These are phyloP conservation scores for Mormyrus lacerda DNA, from an alignment of 2,113 vertebrate genomes.

Conservation along the genomic window DNA sequence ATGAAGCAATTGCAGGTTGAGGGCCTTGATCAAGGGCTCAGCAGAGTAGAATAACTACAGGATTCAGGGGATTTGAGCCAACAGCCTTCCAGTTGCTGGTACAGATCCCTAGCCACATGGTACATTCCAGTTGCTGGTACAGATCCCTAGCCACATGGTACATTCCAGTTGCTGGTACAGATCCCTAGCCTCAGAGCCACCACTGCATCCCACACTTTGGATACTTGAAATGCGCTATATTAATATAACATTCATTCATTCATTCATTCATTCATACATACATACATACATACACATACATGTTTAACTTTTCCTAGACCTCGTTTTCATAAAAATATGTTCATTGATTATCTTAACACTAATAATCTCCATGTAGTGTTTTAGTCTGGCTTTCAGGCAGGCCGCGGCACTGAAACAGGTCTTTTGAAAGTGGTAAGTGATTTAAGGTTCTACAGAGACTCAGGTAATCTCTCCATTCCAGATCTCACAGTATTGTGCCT, in stretches of 20 bases:
- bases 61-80: too few relatives aligned
- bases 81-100: too few relatives aligned
- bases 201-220: too few relatives aligned
- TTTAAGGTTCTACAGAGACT: background rate
- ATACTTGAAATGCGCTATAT: background rate
- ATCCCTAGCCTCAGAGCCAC: too few relatives aligned
- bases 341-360: background rate
- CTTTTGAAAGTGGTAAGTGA: background rate
- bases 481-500: background rate
- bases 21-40: too few relatives aligned
- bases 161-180: too few relatives aligned
- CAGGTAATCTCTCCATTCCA: background rate
- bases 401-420: background rate
- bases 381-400: background rate
- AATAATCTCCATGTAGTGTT: background rate
- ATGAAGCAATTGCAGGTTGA: too few relatives aligned
- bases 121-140: too few relatives aligned
- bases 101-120: too few relatives aligned
- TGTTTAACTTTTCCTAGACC: background rate
- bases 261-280: too few relatives aligned
- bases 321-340: background rate
- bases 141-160: too few relatives aligned
- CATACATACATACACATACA: background rate
- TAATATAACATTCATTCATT: background rate
- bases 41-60: too few relatives aligned